Base-by-base conservation (phyloP, 2,797 vertebrate species). In the Echiichthys vipera region DNA sequence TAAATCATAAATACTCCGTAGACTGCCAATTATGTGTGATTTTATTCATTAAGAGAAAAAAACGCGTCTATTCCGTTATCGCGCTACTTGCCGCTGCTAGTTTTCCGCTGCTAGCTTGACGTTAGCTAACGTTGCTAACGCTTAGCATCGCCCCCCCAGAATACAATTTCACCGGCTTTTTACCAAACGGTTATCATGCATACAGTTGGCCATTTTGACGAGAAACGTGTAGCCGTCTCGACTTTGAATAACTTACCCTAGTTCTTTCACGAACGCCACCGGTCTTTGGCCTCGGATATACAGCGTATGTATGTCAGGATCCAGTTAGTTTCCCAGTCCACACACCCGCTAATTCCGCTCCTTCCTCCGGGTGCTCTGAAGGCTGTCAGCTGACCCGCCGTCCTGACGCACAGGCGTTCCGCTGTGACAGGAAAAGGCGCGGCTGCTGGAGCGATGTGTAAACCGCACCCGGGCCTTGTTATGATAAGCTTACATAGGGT, bases 351-450 rank as follows among this genome's bases (percentile, higher is more conserved):
- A 86, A 86, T 74, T 87, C 80, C 66, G 81, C 78, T 84, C 39
- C 78, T 77, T 84, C 77, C 77, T 70, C 74, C 51, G 25, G 64
- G 65, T 82, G 58, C 65, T 72, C 74, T 32, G 84, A 40, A 39
- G 24, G 74, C 87, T 81, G 91, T 94, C 94, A 94, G 92, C 93
- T 94, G 93, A 94, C 92, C 88, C 64, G 74, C 80, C 90, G 90
- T 87, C 82, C 51, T 84, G 42, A 89, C 89, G 89, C 80, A 84
- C 78, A 7, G 12, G 47, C 69, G 77, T 81, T 85, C 81, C 68
- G 81, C 67, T 67, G 71, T 83, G 83, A 89, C 85, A 89, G 91
- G 91, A 91, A 92, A 94, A 92, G 93, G 92, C 91, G 92, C 89
- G 93, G 91, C 91, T 81, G 91, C 91, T 81, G 84, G 43, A 73